These are phyloP conservation scores for Metopia argyrocephala DNA, from an alignment of 2,888 invertebrate genomes.

Conservation along the genomic window DNA sequence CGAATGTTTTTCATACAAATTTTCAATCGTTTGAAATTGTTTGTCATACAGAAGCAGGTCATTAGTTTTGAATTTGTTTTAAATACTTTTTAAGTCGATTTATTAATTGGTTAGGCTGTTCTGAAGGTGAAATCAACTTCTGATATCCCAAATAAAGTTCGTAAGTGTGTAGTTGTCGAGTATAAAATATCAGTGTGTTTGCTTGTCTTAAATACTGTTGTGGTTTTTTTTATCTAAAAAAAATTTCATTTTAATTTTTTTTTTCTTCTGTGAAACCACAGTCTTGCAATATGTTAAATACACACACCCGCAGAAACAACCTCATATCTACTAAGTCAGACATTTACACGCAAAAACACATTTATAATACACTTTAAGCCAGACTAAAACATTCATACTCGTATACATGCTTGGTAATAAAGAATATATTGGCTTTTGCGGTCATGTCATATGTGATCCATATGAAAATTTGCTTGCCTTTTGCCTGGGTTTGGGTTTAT, in stretches of 20 bases:
- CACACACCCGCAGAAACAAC: neutral
- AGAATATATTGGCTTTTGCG: constrained; percentile 34
- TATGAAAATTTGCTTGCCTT: neutral
- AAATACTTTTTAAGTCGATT: too few species aligned
- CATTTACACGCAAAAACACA: too few species aligned
- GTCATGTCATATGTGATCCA: constrained; percentile 16
- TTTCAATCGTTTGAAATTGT: too few species aligned
- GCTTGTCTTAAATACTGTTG: constrained; percentile 29
- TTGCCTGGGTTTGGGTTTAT: neutral
- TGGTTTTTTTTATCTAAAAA: constrained; percentile 28
- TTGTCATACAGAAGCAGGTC: too few species aligned
- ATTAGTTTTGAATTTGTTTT: too few species aligned
- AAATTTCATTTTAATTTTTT: constrained; percentile 22
- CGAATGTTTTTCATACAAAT: too few species aligned
- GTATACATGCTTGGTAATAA: neutral
- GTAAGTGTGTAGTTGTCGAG: neutral
- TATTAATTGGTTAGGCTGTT: too few species aligned
- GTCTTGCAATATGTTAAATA: constrained; percentile 6
- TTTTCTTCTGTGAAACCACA: constrained; percentile 28
- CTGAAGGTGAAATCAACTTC: too few species aligned
- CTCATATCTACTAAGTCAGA: neutral
- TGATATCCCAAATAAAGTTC: too few species aligned
- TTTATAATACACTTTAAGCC: neutral
- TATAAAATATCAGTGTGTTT: too few species aligned
- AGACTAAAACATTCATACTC: neutral